Base-by-base conservation (phyloP, 2,888 invertebrate genomes). In the Latrodectus hesperus region DNA sequence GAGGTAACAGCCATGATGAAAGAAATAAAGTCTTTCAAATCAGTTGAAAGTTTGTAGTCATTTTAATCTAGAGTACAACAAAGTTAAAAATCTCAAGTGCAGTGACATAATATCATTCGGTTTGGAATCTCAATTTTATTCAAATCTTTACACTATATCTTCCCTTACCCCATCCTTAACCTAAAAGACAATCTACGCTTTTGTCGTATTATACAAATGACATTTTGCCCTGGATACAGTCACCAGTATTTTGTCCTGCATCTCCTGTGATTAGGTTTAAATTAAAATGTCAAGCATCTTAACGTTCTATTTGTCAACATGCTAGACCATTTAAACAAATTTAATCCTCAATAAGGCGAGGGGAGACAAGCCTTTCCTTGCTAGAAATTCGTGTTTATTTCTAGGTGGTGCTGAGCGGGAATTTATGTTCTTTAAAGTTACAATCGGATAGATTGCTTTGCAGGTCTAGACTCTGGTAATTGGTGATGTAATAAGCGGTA, bases 291-390 rank as follows among this genome's bases (percentile, higher is more conserved):
- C 55, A 12, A 12, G 14, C 60, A 12, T n/a, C 60, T 16, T 16
- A 60, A 60, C 60, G n/a, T 80, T 80, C 80, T 72, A 64, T 72
- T 72, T 80, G 80, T 80, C 80, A 72, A 17, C 53, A 26, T 10
- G 38, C n/a, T 8, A 17, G 49, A 52, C 70, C 52, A 68, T 70
- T 79, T 79, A 71, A 14, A 72, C 80, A 80, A 80, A 80, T 80
- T 80, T 80, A 80, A 80, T 55, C 60, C 60, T 52, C 72, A 80
- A 80, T 80, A 80, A 80, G n/a, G 72, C 60, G 60, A 12, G 16
- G n/a, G 60, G 14, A n/a, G 60, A 16, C 60, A 60, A 12, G 60
- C 10, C 60, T 60, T 60, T 16, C 11, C n/a, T 6, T 16, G 12
- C 60, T 9, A 38, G 38, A 38, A 38, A 38, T 38, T 38, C 38